phyloP scores from a whole-genome alignment of 2,888 invertebrate genomes.

The Drosophila macrospina region DNA sequence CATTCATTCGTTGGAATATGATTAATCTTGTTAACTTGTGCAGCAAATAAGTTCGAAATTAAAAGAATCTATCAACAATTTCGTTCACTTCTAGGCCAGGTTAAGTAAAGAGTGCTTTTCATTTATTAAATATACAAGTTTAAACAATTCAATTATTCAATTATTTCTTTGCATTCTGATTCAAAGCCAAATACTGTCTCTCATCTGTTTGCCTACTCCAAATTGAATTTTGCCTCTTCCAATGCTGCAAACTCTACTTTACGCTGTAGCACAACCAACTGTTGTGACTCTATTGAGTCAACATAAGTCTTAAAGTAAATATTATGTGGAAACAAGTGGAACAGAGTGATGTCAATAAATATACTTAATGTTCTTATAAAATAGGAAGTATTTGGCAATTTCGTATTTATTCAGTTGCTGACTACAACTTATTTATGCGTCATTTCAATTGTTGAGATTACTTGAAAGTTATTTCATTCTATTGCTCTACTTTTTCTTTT shows the following conservation, averaged over 20 bases:
- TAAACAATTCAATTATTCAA: too few relatives aligned
- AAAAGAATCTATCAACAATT: too few relatives aligned
- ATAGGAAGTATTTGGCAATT: too few relatives aligned
- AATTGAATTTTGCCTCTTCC: background rate
- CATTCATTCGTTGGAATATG: background rate
- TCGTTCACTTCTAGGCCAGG: too few relatives aligned
- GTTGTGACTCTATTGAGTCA: background rate
- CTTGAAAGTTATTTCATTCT: background rate
- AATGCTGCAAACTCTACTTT: background rate
- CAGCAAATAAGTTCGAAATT: too few relatives aligned
- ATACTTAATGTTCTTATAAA: too few relatives aligned
- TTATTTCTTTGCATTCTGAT: too few relatives aligned
- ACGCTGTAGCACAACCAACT: background rate
- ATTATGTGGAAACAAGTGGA: background rate
- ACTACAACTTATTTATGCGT: background rate
- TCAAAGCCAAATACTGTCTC: too few relatives aligned
- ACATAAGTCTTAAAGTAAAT: background rate
- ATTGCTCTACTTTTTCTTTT: background rate
- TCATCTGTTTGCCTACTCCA: too few relatives aligned
- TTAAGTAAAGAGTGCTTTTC: too few relatives aligned
- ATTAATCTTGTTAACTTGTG: too few relatives aligned
- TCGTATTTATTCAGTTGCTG: background rate
- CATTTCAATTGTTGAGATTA: background rate
- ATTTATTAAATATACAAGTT: too few relatives aligned
- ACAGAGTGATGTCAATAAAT: background rate